Evolutionary conservation across 2,113 vertebrate genomes (phyloP).

Genomic region (Garra rufa): DNA sequence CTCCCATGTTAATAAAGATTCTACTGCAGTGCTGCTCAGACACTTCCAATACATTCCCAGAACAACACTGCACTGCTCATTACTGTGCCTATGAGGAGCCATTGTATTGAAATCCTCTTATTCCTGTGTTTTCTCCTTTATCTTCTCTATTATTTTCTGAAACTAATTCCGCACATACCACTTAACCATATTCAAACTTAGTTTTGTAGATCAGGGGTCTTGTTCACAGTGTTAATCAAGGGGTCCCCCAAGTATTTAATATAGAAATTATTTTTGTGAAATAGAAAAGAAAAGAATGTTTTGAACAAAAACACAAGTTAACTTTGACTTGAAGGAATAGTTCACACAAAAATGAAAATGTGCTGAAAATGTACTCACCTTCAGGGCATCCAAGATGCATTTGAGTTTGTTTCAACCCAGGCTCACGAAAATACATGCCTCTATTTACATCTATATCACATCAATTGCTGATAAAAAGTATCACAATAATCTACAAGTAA

Average conservation of each 20-base stretch:
- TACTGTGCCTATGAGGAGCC: background rate
- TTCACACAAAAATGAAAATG: no score
- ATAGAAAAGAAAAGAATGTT: background rate
- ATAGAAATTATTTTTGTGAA: background rate
- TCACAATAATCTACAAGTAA: background rate
- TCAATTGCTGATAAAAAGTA: no score
- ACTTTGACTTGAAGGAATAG: no score
- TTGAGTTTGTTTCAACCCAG: no score
- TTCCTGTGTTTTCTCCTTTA: background rate
- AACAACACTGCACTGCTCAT: slow-evolving; percentile 7
- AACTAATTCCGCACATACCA: background rate
- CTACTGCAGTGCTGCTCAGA: slow-evolving; percentile 1
- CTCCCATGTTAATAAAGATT: slow-evolving; percentile 10
- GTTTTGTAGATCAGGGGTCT: background rate
- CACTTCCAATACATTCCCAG: background rate
- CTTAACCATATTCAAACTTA: background rate
- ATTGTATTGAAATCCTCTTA: slow-evolving; percentile 1
- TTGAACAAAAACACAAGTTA: no score
- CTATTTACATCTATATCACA: no score
- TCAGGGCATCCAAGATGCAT: no score
- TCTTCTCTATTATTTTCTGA: background rate
- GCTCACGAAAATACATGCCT: no score
- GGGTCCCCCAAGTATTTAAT: background rate
- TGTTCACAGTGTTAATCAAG: background rate
- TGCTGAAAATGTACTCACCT: no score